Conservation (phyloP, 1,140 invertebrate species). For the Lucilia cuprina region DNA sequence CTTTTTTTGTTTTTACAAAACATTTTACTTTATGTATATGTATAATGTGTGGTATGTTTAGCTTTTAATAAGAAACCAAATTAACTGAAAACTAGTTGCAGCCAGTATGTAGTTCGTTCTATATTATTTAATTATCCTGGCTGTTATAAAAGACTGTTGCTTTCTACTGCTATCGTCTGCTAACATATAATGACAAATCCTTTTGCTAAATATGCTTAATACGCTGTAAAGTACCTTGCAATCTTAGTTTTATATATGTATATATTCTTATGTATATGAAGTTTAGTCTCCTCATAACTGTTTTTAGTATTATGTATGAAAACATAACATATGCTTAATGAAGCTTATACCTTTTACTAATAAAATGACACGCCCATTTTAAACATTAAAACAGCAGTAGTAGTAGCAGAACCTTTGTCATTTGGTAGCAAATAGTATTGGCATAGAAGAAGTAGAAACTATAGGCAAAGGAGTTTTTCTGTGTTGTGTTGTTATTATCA, state of each 20-base stretch:
- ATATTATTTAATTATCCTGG: slow-evolving; percentile 55
- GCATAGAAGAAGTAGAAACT: background rate
- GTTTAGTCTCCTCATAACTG: background rate
- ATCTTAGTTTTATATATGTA: background rate
- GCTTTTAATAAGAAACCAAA: slow-evolving; percentile 22
- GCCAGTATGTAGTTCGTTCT: background rate
- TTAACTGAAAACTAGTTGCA: background rate
- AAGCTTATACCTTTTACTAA: slow-evolving; percentile 52
- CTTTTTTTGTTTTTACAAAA: background rate
- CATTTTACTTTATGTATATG: background rate
- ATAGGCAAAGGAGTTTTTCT: background rate
- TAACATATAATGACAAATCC: slow-evolving; percentile 57
- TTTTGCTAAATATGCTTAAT: slow-evolving; percentile 61
- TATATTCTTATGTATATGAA: background rate
- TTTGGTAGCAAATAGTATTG: background rate
- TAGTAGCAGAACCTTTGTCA: background rate
- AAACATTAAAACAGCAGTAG: background rate
- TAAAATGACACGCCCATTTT: slow-evolving; percentile 28
- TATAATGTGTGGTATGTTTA: background rate
- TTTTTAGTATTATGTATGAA: background rate
- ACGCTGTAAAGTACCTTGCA: slow-evolving; percentile 46
- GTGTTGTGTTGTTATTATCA: slow-evolving; percentile 5
- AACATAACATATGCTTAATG: slow-evolving; percentile 59
- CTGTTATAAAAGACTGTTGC: background rate
- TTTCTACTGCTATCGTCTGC: background rate